Evolutionary conservation across 2,797 vertebrate species (phyloP).

Genomic region (Chelon labrosus): DNA sequence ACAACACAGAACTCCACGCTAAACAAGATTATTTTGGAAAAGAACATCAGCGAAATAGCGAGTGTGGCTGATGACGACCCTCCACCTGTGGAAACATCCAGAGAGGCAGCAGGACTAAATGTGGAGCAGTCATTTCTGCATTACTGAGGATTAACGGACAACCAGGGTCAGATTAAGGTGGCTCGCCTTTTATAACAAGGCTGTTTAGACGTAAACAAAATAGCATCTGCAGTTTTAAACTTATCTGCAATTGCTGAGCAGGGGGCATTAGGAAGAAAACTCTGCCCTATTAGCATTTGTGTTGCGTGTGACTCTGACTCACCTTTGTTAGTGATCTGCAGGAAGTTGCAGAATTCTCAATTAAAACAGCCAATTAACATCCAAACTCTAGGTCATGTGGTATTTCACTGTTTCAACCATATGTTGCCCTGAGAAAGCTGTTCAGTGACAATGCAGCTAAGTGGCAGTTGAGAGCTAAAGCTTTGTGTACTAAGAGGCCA

Average conservation of each 20-base stretch:
- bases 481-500: too few species aligned
- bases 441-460: too few species aligned
- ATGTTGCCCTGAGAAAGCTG: neutral
- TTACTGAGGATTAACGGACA: conserved; percentile 53
- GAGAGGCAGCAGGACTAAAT: conserved; percentile 24
- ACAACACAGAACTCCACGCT: neutral
- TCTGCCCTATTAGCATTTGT: neutral
- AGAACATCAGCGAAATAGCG: neutral
- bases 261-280: neutral
- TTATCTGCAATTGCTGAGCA: neutral
- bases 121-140: conserved; percentile 39
- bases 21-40: conserved; percentile 7
- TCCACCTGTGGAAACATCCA: conserved; percentile 9
- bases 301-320: neutral
- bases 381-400: neutral
- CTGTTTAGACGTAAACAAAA: conserved; percentile 30
- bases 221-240: neutral
- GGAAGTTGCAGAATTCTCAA: neutral
- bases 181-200: conserved; percentile 11
- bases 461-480: too few species aligned
- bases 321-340: too few species aligned
- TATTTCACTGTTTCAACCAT: neutral
- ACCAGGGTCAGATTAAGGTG: conserved; percentile 33
- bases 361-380: neutral
- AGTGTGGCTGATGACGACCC: neutral